A percentile compares a stretch with the other conserved stretches of the same genome.
Conservation (phyloP, 2,113 vertebrate species). For the Chaetodon trifascialis region DNA sequence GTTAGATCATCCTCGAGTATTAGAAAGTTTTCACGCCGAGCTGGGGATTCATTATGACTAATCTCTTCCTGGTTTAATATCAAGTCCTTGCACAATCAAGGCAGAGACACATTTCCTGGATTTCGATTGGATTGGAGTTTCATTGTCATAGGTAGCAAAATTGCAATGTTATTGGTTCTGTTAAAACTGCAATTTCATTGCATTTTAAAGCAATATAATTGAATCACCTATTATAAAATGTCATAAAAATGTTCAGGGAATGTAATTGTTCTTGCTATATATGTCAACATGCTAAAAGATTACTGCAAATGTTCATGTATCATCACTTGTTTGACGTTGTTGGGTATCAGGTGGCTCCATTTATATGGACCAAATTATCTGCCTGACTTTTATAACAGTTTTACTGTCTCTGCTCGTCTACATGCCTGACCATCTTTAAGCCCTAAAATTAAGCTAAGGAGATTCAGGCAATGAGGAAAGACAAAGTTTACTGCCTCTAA, state of each 20-base stretch:
- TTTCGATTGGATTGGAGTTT: conserved; percentile 39
- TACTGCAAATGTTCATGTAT: not conserved
- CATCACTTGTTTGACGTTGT: conserved; percentile 19
- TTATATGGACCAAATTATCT: conserved; percentile 39
- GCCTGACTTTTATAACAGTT: conserved; percentile 7
- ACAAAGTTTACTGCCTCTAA: not conserved
- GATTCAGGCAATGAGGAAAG: not conserved
- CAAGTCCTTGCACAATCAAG: conserved; percentile 38
- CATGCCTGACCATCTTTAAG: not conserved
- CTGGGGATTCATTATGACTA: conserved; percentile 53
- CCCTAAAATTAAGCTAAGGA: conserved; percentile 4
- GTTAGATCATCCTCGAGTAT: conserved; percentile 44
- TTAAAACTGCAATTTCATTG: conserved; percentile 44
- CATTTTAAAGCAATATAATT: conserved; percentile 36
- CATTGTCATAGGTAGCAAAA: conserved; percentile 46
- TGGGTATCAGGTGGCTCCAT: conserved; percentile 37
- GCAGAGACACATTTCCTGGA: conserved; percentile 21
- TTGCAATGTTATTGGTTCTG: conserved; percentile 55
- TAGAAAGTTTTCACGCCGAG: conserved; percentile 51
- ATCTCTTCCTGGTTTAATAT: conserved; percentile 68
- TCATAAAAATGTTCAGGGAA: conserved; percentile 24
- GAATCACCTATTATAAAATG: conserved; percentile 9
- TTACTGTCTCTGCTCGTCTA: not conserved
- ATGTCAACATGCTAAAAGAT: not conserved
- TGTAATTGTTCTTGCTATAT: not conserved